These are phyloP conservation scores for Neoascia interrupta DNA, from an alignment of 2,888 invertebrate genomes.

Conservation along the genomic window DNA sequence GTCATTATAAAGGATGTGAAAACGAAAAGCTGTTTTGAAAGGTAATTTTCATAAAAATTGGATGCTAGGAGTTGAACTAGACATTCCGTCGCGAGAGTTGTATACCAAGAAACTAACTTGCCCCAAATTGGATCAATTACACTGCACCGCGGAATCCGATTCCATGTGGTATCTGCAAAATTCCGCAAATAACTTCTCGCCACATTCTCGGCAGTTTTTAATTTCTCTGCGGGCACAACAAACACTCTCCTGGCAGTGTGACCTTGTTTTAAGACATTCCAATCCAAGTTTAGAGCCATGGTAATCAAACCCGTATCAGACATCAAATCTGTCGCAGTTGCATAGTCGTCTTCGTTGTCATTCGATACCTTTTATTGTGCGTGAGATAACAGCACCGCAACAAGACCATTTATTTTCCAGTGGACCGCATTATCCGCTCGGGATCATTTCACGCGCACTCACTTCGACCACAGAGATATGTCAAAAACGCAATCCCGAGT, in stretches of 20 bases:
- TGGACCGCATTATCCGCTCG: slow-evolving; percentile 53
- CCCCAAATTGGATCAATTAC: slow-evolving; percentile 32
- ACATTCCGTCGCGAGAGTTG: neutral
- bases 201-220: slow-evolving; percentile 27
- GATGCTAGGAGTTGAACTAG: no score
- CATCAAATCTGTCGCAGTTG: neutral
- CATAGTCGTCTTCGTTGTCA: slow-evolving; percentile 15
- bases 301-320: slow-evolving; percentile 34
- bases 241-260: slow-evolving; percentile 34
- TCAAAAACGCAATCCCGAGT: slow-evolving; percentile 31
- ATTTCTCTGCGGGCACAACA: slow-evolving; percentile 9
- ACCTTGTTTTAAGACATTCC: slow-evolving; percentile 62
- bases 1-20: no score
- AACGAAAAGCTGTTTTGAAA: no score
- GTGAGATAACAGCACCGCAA: slow-evolving; percentile 37
- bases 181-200: slow-evolving; percentile 43
- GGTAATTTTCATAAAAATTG: no score
- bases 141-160: slow-evolving; percentile 15
- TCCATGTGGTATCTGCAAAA: slow-evolving; percentile 4
- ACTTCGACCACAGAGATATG: slow-evolving; percentile 21
- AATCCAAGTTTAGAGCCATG: slow-evolving; percentile 5
- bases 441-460: slow-evolving; percentile 53
- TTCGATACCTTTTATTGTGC: slow-evolving; percentile 29
- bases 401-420: slow-evolving; percentile 19
- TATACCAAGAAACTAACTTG: neutral